A percentile compares a stretch with the other conserved stretches of the same genome.
These are phyloP conservation scores for Leptinotarsa juncta DNA, from an alignment of 2,888 invertebrate genomes.

Conservation along the genomic window DNA sequence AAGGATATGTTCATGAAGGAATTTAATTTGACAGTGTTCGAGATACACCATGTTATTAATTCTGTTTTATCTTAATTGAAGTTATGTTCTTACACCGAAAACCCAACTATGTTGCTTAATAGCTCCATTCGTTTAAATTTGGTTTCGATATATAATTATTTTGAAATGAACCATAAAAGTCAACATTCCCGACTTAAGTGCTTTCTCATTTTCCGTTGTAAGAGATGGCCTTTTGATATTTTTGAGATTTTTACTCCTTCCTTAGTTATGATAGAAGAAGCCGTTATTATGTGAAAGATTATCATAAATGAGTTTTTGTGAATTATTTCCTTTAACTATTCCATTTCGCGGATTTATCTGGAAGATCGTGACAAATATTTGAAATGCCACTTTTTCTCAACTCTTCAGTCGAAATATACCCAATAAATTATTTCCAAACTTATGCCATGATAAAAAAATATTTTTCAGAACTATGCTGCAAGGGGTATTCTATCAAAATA, in stretches of 20 bases:
- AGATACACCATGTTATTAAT: constrained; percentile 51
- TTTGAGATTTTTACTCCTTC: constrained; percentile 14
- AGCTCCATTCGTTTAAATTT: constrained; percentile 44
- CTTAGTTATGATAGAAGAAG: constrained; percentile 1
- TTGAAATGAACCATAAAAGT: constrained; percentile 46
- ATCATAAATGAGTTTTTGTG: neutral
- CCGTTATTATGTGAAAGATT: neutral
- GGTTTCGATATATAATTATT: constrained; percentile 47
- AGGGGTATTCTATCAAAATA: too few species aligned
- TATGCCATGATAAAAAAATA: too few species aligned
- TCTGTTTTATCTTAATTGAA: constrained; percentile 54
- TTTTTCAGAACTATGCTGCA: too few species aligned
- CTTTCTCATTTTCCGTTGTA: constrained; percentile 31
- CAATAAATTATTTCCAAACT: too few species aligned
- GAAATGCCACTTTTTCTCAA: too few species aligned
- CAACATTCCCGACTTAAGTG: constrained; percentile 41
- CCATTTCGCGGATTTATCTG: too few species aligned
- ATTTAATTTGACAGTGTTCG: constrained; percentile 45
- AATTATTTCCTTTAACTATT: too few species aligned
- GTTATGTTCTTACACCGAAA: constrained; percentile 48
- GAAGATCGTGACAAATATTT: too few species aligned
- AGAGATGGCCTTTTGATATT: constrained; percentile 17
- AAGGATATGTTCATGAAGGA: constrained; percentile 41
- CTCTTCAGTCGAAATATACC: too few species aligned
- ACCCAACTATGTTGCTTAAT: constrained; percentile 45